Base-by-base conservation (phyloP, 2,888 invertebrate genomes). In the Odontomyia ornata region DNA sequence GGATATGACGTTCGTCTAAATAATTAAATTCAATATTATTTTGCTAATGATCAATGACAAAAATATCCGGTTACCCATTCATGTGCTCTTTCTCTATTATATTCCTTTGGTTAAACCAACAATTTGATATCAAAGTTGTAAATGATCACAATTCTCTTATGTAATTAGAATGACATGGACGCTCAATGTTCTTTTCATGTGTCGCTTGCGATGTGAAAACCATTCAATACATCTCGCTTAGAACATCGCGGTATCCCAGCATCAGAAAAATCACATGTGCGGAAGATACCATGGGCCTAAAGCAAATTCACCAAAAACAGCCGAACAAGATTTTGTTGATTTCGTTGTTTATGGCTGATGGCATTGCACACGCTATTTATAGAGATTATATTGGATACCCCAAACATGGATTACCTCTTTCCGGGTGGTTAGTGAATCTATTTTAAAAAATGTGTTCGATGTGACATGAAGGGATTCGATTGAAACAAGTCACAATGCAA, bases 361-460 rank as follows among this genome's bases (percentile, higher is more conserved):
- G 30, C 73, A 73, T 73, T 73, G 73, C 60, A 60, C 28, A 30
- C 25, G 60, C 73, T 73, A 73, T 73, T 52, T 73, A 36, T 57
- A 57, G 73, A 47, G 23, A 73, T 60, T 60, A 36, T 57, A 73
- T 60, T 57, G 73, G 28, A 36, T 47, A 60, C 73, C 73, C 57
- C 60, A 73, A 73, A 73, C 60, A 47, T 57, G 73, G 71, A 28
- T 28, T 18, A 36, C 1, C 15, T 57, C 60, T 57, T 57, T 60
- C 60, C 73, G 46, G 43, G 46, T 47, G 69, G 27, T 36, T 65
- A 36, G 65, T 30, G n/a, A 30, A 3, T n/a, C 15, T 65, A 30
- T 36, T 65, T 65, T 65, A n/a, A 65, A 65, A 52, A 18, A 52
- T 52, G 0, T 43, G 52, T 52, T 18, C 36, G 9, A 36, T 36